phyloP scores from a whole-genome alignment of 2,113 vertebrate genomes.

The Paralichthys olivaceus region DNA sequence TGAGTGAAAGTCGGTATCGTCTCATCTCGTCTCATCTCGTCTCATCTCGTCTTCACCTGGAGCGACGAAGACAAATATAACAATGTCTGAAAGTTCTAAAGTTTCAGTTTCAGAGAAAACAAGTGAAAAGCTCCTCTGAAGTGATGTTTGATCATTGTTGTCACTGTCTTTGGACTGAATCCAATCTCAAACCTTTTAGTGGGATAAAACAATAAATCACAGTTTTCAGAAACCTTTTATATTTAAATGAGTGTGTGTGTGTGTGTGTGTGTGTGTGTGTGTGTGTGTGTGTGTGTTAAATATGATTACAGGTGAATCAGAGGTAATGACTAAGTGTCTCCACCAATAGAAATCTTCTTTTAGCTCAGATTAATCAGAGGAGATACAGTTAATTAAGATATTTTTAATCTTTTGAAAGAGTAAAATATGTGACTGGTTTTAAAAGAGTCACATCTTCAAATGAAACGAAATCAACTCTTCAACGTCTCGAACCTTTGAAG shows the following conservation, averaged over 20 bases:
- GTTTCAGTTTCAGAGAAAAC: too few relatives aligned
- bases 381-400: conserved; percentile 22
- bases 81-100: too few relatives aligned
- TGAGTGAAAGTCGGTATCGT: too few relatives aligned
- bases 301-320: conserved; percentile 5
- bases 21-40: too few relatives aligned
- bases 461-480: neutral
- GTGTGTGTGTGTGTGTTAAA: conserved; percentile 2
- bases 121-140: too few relatives aligned
- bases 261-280: neutral
- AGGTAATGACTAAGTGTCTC: neutral
- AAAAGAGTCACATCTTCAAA: too few relatives aligned
- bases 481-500: neutral
- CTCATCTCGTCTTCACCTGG: too few relatives aligned
- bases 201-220: conserved; percentile 42
- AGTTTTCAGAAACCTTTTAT: conserved; percentile 17
- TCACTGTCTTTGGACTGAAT: conserved; percentile 12
- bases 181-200: conserved; percentile 11
- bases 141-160: too few relatives aligned
- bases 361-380: neutral
- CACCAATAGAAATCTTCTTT: conserved; percentile 7
- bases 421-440: too few relatives aligned
- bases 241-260: conserved; percentile 19
- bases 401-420: neutral
- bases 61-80: too few relatives aligned